A percentile compares a stretch with the other conserved stretches of the same genome.
These are phyloP conservation scores for Mayetiola destructor DNA, from an alignment of 2,888 invertebrate genomes.

Conservation along the genomic window DNA sequence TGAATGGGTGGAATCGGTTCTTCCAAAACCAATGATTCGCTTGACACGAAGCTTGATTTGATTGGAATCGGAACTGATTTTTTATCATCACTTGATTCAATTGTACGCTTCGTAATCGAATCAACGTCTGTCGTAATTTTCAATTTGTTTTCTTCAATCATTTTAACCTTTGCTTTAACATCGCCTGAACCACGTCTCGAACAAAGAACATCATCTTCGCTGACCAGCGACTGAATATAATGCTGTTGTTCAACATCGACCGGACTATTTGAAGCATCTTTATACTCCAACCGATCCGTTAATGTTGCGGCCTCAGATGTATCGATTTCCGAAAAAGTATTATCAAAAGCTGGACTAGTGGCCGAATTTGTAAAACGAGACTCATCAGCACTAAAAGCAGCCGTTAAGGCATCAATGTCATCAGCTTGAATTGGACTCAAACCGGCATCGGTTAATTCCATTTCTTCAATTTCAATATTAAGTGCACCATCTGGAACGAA, in stretches of 20 bases:
- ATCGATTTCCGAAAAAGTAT: slow-evolving; percentile 33
- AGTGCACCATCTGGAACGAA: slow-evolving; percentile 35
- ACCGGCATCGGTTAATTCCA: slow-evolving; percentile 41
- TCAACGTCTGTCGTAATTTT: slow-evolving; percentile 25
- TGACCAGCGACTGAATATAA: slow-evolving; percentile 17
- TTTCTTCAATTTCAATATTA: slow-evolving; percentile 36
- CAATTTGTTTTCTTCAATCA: slow-evolving; percentile 38
- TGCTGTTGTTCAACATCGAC: slow-evolving; percentile 28
- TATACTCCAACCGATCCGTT: slow-evolving; percentile 39
- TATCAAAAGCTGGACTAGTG: slow-evolving; percentile 38
- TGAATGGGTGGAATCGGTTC: slow-evolving; percentile 25
- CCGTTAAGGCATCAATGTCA: slow-evolving; percentile 31
- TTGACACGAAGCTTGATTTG: slow-evolving; percentile 22
- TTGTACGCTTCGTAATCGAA: slow-evolving; percentile 17
- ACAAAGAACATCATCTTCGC: slow-evolving; percentile 32
- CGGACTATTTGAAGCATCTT: slow-evolving; percentile 41
- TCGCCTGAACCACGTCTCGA: slow-evolving; percentile 37
- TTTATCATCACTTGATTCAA: slow-evolving; percentile 21
- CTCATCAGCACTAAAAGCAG: slow-evolving; percentile 31
- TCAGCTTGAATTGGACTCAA: slow-evolving; percentile 42
- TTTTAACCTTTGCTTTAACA: slow-evolving; percentile 41
- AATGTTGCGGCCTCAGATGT: slow-evolving; percentile 39
- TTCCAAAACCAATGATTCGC: slow-evolving; percentile 12
- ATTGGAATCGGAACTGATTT: slow-evolving; percentile 28
- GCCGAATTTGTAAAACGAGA: slow-evolving; percentile 36